These are phyloP conservation scores for Seira musarum DNA, from an alignment of 2,888 invertebrate species.

Conservation along the genomic window DNA sequence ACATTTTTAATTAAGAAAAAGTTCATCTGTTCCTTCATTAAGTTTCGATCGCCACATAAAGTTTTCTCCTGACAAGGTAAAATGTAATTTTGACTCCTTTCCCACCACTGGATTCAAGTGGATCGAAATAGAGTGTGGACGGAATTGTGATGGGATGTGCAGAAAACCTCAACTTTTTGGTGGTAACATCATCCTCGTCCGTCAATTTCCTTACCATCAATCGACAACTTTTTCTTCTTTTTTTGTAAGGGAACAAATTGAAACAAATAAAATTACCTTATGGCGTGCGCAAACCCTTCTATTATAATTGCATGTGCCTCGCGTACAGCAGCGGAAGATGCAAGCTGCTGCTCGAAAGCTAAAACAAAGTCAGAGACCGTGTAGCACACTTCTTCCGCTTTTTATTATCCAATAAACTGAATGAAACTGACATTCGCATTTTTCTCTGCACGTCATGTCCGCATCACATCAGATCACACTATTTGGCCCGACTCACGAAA, in stretches of 20 bases:
- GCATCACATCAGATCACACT: too few species aligned
- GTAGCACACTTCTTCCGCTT: not conserved
- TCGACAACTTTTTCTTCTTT: not conserved
- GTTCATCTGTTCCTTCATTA: slow-evolving; percentile 4
- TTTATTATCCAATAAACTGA: not conserved
- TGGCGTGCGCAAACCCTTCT: not conserved
- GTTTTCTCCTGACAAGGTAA: not conserved
- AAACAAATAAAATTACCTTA: not conserved
- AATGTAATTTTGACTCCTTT: not conserved
- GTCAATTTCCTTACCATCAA: not conserved
- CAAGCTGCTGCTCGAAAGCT: not conserved
- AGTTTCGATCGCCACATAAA: not conserved
- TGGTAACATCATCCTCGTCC: not conserved
- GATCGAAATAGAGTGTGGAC: not conserved
- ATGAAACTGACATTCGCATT: slow-evolving; percentile 4
- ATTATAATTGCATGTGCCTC: not conserved
- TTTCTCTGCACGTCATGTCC: not conserved
- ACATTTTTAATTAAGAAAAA: slow-evolving; percentile 9
- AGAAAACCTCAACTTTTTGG: not conserved
- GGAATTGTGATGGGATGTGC: too few species aligned
- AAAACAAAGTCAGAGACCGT: not conserved
- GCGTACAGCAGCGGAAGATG: not conserved
- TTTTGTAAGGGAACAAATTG: not conserved
- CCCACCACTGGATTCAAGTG: not conserved
- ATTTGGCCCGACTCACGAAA: too few species aligned